Conservation (phyloP, 1,140 invertebrate genomes). For the Microplitis mediator region DNA sequence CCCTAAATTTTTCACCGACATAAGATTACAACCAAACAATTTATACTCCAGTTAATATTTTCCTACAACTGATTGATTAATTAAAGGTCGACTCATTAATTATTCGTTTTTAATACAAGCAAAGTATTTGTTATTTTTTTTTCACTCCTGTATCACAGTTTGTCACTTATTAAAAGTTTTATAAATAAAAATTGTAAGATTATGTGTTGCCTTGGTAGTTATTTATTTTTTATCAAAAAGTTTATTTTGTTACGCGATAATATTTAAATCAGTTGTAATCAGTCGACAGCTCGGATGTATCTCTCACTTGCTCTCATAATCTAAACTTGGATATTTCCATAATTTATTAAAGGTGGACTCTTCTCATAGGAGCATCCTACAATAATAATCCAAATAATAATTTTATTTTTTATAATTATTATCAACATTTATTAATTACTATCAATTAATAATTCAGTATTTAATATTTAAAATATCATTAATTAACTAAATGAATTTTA, state of each 20-base stretch:
- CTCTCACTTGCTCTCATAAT: conserved; percentile 22
- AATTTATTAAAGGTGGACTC: background rate
- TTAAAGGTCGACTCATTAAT: conserved; percentile 18
- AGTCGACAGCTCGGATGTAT: conserved; percentile 33
- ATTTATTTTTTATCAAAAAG: too few species aligned
- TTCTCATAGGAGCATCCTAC: conserved; percentile 34
- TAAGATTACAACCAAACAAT: conserved; percentile 30
- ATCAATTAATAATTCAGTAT: too few species aligned
- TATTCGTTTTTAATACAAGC: background rate
- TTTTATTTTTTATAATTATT: background rate
- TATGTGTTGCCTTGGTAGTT: background rate
- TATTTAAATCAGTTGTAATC: conserved; percentile 37
- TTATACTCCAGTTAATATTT: conserved; percentile 19
- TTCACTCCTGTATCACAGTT: conserved; percentile 36
- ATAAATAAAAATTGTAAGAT: conserved; percentile 27
- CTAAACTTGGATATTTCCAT: conserved; percentile 34
- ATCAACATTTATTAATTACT: too few species aligned
- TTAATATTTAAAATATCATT: too few species aligned
- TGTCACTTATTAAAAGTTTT: conserved; percentile 35
- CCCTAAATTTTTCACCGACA: conserved; percentile 19
- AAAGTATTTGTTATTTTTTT: background rate
- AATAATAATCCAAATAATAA: conserved; percentile 21
- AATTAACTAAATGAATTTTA: too few species aligned
- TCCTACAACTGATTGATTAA: conserved; percentile 22
- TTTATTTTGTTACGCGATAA: background rate